Evolutionary conservation across 1,140 invertebrate genomes (phyloP), one percentile per base, ranked within the genome.

Genomic region (Hydropsyche tenuis): DNA sequence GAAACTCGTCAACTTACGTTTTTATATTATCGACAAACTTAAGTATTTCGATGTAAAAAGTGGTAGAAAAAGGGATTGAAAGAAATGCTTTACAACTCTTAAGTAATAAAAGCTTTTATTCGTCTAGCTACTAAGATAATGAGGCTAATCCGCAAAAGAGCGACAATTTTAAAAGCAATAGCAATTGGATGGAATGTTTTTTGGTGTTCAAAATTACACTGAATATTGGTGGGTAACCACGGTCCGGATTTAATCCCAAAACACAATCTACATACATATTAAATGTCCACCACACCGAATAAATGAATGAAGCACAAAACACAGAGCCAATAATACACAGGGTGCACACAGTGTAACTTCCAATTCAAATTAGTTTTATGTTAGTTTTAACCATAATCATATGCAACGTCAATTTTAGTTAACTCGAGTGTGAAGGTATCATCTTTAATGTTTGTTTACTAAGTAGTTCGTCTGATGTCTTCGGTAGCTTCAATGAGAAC

Each of bases 401-500:
- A 73, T 71, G 75, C 75, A 71, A 72, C 75, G 62, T 71, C 75
- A 48, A 62, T 66, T 46, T 56, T 56, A 56, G 11, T 56, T 72
- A 73, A 69, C 48, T 66, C 48, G 74, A 45, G 51, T 73, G 70
- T 73, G 69, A 66, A 68, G 75, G 63, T 43, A 73, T 73, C 75
- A 69, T 74, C 75, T 77, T 74, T 72, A 74, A 62, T 68, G 68
- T 74, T 71, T 56, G 69, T 48, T 75, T 75, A 81, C 79, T 82
- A 75, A 84, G 84, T 81, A 80, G 84, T 81, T 84, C 83, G 84
- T 84, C 83, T 81, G 81, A 82, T 84, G 84, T 86, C 87, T 85
- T 88, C 87, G 83, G 86, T 87, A 84, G 85, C 86, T 83, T 87
- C 87, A 84, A 88, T 88, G 81, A 89, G 87, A 84, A 87, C 87